Conservation (phyloP, 2,113 vertebrate genomes). For the Cariama cristata region DNA sequence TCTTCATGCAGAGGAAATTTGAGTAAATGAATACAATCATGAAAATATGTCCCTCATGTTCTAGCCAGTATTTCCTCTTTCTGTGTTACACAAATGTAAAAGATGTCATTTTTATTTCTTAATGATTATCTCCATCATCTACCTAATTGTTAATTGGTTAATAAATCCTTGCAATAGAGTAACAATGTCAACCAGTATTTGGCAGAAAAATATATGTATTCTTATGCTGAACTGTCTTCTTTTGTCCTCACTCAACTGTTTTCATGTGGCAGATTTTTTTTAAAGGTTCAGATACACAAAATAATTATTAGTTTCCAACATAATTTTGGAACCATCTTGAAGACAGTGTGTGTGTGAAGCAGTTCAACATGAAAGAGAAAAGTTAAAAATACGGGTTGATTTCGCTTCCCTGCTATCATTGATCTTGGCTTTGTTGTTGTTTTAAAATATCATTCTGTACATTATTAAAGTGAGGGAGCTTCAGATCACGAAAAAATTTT, state of each 20-base stretch:
- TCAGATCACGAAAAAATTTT: neutral
- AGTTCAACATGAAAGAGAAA: neutral
- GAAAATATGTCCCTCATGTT: neutral
- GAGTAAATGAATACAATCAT: neutral
- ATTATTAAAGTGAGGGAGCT: conserved; percentile 1
- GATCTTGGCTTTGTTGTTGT: neutral
- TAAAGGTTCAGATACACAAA: neutral
- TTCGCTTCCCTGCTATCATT: neutral
- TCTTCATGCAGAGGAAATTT: neutral
- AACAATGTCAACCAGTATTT: neutral
- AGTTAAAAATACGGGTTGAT: neutral
- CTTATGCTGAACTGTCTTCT: neutral
- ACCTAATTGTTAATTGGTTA: neutral
- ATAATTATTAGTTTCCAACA: neutral
- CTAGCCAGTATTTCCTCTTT: neutral
- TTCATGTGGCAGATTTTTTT: neutral
- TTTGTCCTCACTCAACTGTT: neutral
- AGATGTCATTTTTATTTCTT: neutral
- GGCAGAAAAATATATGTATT: neutral
- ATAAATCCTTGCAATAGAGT: neutral
- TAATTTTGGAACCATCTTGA: neutral
- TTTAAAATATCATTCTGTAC: conserved; percentile 2
- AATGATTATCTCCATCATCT: neutral
- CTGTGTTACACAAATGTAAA: neutral
- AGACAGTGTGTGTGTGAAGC: neutral